These are phyloP conservation scores for Anthopleura sola DNA, from an alignment of 64 coral and sea anemone species.

Conservation along the genomic window DNA sequence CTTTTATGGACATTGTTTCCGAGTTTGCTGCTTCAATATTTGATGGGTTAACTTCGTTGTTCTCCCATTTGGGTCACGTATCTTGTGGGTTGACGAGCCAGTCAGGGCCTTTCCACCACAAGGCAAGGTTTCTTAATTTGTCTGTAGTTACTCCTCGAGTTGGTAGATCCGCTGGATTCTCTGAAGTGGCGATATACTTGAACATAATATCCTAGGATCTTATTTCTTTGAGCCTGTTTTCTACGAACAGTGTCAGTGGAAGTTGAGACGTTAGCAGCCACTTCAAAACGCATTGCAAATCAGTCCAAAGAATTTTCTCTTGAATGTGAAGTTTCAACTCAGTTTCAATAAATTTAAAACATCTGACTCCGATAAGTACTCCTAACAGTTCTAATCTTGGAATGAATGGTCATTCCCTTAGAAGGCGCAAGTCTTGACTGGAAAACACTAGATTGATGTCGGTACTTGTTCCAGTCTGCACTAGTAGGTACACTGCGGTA, in stretches of 20 bases:
- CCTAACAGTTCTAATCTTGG: slow-evolving; percentile 23
- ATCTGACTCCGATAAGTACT: slow-evolving; percentile 45
- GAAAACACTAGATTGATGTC: slow-evolving; percentile 31
- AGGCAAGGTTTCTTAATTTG: slow-evolving; percentile 19
- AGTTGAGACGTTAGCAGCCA: slow-evolving; percentile 16
- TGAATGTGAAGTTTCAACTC: slow-evolving; percentile 24
- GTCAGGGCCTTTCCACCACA: slow-evolving; percentile 50
- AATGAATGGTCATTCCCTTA: slow-evolving; percentile 28
- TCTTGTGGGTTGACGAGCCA: slow-evolving; percentile 34
- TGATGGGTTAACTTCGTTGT: not conserved
- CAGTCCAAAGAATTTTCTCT: slow-evolving; percentile 34
- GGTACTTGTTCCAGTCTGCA: not conserved
- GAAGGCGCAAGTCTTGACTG: slow-evolving; percentile 35
- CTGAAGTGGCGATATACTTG: slow-evolving; percentile 37
- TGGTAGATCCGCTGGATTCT: slow-evolving; percentile 64
- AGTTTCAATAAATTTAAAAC: slow-evolving; percentile 19
- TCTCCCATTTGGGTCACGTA: slow-evolving; percentile 11
- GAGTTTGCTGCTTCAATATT: slow-evolving; percentile 11
- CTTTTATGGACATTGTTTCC: slow-evolving; percentile 16
- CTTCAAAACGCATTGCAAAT: slow-evolving; percentile 46
- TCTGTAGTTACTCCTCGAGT: slow-evolving; percentile 40
- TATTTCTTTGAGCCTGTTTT: slow-evolving; percentile 24
- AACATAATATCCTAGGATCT: not conserved
- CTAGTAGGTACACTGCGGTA: slow-evolving; percentile 22
- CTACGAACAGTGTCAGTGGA: slow-evolving; percentile 34